phyloP scores from a whole-genome alignment of 2,113 vertebrate species.

The Leucoraja erinaceus region DNA sequence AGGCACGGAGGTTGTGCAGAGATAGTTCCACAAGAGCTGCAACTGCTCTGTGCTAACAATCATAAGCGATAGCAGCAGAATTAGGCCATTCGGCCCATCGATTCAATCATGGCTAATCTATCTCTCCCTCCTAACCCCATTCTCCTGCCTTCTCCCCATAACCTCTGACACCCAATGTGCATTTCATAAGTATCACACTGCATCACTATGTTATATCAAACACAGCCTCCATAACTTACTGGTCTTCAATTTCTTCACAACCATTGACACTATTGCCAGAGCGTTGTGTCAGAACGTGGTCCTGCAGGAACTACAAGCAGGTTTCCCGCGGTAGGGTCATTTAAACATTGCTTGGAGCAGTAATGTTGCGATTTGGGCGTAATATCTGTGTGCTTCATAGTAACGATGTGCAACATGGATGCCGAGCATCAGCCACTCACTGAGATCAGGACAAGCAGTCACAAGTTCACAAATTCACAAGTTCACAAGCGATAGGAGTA shows the following conservation, averaged over 20 bases:
- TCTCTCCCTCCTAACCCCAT: too few species aligned
- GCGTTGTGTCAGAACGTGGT: not conserved
- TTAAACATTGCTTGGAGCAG: not conserved
- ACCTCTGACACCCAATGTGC: not conserved
- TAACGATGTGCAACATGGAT: not conserved
- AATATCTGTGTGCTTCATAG: too few species aligned
- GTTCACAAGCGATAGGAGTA: too few species aligned
- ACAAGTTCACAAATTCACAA: too few species aligned
- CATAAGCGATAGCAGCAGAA: too few species aligned
- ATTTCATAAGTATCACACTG: not conserved
- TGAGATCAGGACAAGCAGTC: not conserved
- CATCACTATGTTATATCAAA: not conserved
- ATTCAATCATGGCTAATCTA: too few species aligned
- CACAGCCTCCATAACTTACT: not conserved
- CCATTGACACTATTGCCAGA: not conserved
- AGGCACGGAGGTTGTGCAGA: not conserved
- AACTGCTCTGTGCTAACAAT: not conserved
- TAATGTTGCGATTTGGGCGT: not conserved
- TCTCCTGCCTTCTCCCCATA: too few species aligned
- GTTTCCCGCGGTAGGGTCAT: not conserved
- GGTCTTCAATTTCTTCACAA: not conserved
- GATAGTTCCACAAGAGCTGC: not conserved
- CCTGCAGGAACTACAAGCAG: not conserved
- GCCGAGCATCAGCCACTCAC: not conserved
- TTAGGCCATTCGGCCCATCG: too few species aligned